Percentiles rank a stretch among this genome's conserved stretches.
phyloP scores from a whole-genome alignment of 92 coral and sea anemone species.

The Porites rus region DNA sequence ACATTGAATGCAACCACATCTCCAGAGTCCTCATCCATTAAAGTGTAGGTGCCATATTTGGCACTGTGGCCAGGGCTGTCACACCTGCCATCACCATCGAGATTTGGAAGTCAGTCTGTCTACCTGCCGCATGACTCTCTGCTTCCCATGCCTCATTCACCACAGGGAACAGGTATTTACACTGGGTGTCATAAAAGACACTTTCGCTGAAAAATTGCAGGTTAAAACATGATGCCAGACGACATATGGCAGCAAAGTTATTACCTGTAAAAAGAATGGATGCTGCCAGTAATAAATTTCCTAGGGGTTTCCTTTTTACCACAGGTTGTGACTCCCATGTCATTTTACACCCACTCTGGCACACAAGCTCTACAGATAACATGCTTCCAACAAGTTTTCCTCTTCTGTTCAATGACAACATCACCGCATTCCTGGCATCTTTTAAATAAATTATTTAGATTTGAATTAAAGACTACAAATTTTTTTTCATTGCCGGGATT shows the following conservation, averaged over 20 bases:
- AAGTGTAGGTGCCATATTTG: slow-evolving; percentile 58
- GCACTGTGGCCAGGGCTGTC: slow-evolving; percentile 29
- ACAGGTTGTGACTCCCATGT: slow-evolving; percentile 62
- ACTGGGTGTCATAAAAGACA: slow-evolving; percentile 32
- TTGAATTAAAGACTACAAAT: slow-evolving; percentile 48
- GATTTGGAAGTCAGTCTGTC: not conserved
- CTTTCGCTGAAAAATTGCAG: slow-evolving; percentile 34
- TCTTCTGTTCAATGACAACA: slow-evolving; percentile 18
- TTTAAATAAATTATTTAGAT: slow-evolving; percentile 44
- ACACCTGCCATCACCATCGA: slow-evolving; percentile 2
- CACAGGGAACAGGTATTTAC: slow-evolving; percentile 8
- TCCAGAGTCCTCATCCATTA: slow-evolving; percentile 9
- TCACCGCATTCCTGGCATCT: slow-evolving; percentile 54
- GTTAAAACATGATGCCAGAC: slow-evolving; percentile 38
- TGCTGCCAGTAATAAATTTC: slow-evolving; percentile 51
- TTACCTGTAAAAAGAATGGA: slow-evolving; percentile 66
- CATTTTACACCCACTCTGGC: slow-evolving; percentile 27
- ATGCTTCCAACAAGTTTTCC: slow-evolving; percentile 4
- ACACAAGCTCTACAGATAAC: not conserved
- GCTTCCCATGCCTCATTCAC: slow-evolving; percentile 36
- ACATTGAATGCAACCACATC: slow-evolving; percentile 12
- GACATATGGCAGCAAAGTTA: slow-evolving; percentile 37
- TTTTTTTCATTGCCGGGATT: slow-evolving; percentile 43
- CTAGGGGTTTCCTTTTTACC: slow-evolving; percentile 35
- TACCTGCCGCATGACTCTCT: not conserved